A percentile compares a stretch with the other conserved stretches of the same genome.
Conservation (phyloP, 2,797 vertebrate genomes). For the Loris lydekkerianus region DNA sequence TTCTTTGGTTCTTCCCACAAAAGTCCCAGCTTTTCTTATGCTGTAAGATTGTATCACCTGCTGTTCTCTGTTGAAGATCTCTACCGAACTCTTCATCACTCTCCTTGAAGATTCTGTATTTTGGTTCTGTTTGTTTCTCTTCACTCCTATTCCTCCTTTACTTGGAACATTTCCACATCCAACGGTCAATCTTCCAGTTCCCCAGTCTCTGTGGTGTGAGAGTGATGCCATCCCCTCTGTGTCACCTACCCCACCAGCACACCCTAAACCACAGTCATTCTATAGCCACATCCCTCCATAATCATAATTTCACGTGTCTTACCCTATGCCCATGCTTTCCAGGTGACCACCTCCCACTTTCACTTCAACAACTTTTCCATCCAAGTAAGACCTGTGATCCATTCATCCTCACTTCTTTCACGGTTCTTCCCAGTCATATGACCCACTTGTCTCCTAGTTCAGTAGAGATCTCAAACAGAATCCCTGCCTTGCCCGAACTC, state of each 20-base stretch:
- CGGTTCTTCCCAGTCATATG: neutral
- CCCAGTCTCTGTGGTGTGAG: neutral
- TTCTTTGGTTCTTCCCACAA: neutral
- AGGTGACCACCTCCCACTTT: neutral
- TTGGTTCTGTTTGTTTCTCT: neutral
- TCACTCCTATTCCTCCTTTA: neutral
- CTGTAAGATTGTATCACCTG: neutral
- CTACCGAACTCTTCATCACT: neutral
- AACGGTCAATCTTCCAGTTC: neutral
- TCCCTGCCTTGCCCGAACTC: accelerated
- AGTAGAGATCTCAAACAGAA: neutral
- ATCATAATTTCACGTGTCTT: too few species aligned
- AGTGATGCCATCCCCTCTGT: neutral
- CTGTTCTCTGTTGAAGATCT: neutral
- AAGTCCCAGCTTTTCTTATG: neutral
- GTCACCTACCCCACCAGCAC: accelerated
- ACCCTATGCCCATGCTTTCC: neutral
- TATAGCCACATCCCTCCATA: neutral
- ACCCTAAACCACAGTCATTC: neutral
- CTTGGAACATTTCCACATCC: too few species aligned
- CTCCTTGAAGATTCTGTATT: neutral
- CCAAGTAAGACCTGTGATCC: neutral
- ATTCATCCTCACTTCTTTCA: neutral
- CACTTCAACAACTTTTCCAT: neutral
- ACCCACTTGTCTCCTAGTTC: neutral